Evolutionary conservation across 2,888 invertebrate species (phyloP).

Genomic region (Hyles lineata): DNA sequence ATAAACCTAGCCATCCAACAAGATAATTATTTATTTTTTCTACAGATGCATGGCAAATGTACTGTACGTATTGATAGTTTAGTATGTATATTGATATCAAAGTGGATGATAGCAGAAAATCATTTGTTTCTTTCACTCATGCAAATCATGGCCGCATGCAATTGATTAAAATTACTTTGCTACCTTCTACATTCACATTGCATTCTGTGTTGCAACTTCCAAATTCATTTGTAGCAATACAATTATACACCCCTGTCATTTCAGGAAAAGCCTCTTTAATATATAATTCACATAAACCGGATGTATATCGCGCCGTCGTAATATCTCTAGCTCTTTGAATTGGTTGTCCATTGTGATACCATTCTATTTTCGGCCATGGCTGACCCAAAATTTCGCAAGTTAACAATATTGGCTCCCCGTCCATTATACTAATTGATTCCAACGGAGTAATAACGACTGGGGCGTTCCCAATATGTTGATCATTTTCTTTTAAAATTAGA

Average conservation of each 20-base stretch:
- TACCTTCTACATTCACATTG: constrained; percentile 93
- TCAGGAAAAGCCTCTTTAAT: constrained; percentile 96
- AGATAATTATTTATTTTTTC: constrained; percentile 40
- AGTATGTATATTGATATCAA: constrained; percentile 14
- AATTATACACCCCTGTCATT: constrained; percentile 94
- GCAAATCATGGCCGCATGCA: constrained; percentile 59
- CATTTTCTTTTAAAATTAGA: constrained; percentile 86
- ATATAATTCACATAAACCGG: constrained; percentile 91
- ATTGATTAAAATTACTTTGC: constrained; percentile 54
- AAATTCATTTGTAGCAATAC: constrained; percentile 91
- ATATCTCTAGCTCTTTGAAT: constrained; percentile 92
- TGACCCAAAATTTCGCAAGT: constrained; percentile 90
- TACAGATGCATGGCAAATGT: constrained; percentile 78
- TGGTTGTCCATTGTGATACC: constrained; percentile 90
- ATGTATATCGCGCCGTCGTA: constrained; percentile 88
- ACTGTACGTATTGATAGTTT: constrained; percentile 38
- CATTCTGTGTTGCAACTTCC: constrained; percentile 93
- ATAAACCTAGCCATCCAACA: background rate
- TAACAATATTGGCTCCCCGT: constrained; percentile 93
- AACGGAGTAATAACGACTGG: constrained; percentile 92
- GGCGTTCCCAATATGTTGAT: constrained; percentile 73
- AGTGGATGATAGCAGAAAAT: constrained; percentile 22
- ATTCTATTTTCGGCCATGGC: constrained; percentile 91
- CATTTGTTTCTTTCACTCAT: constrained; percentile 44
- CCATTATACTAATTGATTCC: constrained; percentile 92